A percentile compares a stretch with the other conserved stretches of the same genome.
Evolutionary conservation across 2,113 vertebrate species (phyloP).

Genomic region (Balaeniceps rex): DNA sequence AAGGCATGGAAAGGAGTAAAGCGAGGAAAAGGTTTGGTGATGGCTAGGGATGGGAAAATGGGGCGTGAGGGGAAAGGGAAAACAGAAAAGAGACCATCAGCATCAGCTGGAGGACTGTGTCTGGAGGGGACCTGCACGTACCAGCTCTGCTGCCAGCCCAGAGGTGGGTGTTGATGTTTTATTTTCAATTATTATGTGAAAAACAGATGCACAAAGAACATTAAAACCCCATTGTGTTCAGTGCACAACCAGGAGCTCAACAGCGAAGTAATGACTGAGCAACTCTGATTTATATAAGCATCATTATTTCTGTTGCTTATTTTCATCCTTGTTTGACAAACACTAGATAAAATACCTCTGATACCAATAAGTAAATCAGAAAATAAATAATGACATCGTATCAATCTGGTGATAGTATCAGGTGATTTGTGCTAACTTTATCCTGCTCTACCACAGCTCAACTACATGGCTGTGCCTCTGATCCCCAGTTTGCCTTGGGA

Average conservation of each 20-base stretch:
- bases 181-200: background rate
- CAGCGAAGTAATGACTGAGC: background rate
- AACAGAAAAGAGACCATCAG: background rate
- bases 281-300: background rate
- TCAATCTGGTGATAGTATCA: background rate
- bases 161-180: background rate
- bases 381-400: background rate
- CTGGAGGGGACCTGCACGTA: background rate
- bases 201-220: background rate
- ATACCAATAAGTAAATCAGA: background rate
- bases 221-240: background rate
- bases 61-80: background rate
- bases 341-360: background rate
- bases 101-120: background rate
- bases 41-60: background rate
- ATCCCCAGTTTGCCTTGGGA: background rate
- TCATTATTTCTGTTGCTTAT: background rate
- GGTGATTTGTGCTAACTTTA: background rate
- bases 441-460: background rate
- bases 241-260: background rate
- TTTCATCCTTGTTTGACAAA: background rate
- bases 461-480: rapidly evolving
- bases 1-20: background rate
- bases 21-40: background rate
- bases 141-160: background rate